Evolutionary conservation across 2,888 invertebrate genomes (phyloP), one percentile per base, ranked within the genome.

Genomic region (Melieria crassipennis): DNA sequence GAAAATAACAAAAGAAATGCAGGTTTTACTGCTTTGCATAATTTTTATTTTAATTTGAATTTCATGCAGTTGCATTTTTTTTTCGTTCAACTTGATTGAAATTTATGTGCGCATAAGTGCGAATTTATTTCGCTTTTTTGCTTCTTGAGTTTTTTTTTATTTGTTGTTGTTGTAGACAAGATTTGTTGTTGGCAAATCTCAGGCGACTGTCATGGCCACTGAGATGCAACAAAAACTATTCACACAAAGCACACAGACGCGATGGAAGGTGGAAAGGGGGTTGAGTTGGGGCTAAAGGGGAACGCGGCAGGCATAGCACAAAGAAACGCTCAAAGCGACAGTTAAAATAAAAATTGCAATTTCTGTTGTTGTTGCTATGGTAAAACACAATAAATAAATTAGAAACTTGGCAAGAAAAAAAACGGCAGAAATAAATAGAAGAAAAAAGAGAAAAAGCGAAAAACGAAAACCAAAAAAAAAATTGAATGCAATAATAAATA

Each of bases 61-160:
- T 52, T 52, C 11, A 52, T 52, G 11, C 30, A 30, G 30, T 30
- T 30, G 30, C 50, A 50, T 6, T 52, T 52, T 52, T 52, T 52
- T 52, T 52, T 52, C 11, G 10, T 67, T 67, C 60, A 67, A 67
- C 61, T 67, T 67, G 67, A 67, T 67, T 67, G 67, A 67, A 67
- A 67, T 67, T 67, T 67, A 67, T 67, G 60, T 61, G 67, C 60
- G 52, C 67, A 67, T 60, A 67, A 67, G 67, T 61, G 67, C 67
- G 67, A 67, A 67, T 67, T 16, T 61, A 16, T 60, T 43, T n/a
- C 45, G 56, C 16, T 57, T 62, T 47, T 46, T 46, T 47, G 57
- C 3, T 66, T 47, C 11, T 66, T 57, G n/a, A 7, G 48, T n/a
- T 16, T n/a, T n/a, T 11, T 66, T 57, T 57, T 57, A 46, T 66